Percentiles rank a stretch among this genome's conserved stretches.
These are phyloP conservation scores for Cryptocheilus praepositus DNA, from an alignment of 2,888 invertebrate genomes.

Conservation along the genomic window DNA sequence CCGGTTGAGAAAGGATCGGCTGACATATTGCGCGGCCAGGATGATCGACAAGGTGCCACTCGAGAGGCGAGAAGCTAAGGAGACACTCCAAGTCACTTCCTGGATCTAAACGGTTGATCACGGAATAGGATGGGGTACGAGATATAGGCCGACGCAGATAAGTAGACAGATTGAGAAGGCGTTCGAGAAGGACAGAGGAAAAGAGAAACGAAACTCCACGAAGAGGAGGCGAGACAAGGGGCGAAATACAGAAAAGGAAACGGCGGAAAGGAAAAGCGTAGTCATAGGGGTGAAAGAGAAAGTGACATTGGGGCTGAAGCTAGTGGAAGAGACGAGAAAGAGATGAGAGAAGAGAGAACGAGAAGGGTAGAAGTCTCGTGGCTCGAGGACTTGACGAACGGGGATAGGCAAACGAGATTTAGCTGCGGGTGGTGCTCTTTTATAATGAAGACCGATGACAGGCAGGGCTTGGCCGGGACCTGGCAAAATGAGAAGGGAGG, in stretches of 20 bases:
- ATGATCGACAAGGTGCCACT: conserved; percentile 54
- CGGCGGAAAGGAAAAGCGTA: conserved; percentile 1
- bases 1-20: conserved; percentile 17
- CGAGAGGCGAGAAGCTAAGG: conserved; percentile 20
- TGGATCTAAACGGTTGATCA: conserved; percentile 35
- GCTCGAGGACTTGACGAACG: conserved; percentile 35
- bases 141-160: conserved; percentile 31
- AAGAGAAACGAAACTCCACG: no score
- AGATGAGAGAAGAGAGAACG: background rate
- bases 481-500: conserved; percentile 17
- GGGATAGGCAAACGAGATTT: conserved; percentile 64
- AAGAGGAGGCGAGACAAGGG: no score
- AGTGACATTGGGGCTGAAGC: background rate
- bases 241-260: no score
- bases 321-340: conserved; percentile 17
- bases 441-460: conserved; percentile 72
- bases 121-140: conserved; percentile 7
- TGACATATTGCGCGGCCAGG: conserved; percentile 48
- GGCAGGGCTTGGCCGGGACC: conserved; percentile 47
- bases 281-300: background rate
- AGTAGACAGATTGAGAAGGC: conserved; percentile 7
- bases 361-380: conserved; percentile 39
- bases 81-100: conserved; percentile 9
- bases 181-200: conserved; percentile 15
- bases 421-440: conserved; percentile 61